A percentile compares a stretch with the other conserved stretches of the same genome.
Conservation (phyloP, 2,797 vertebrate species). For the Mormyrus proboscirostris region DNA sequence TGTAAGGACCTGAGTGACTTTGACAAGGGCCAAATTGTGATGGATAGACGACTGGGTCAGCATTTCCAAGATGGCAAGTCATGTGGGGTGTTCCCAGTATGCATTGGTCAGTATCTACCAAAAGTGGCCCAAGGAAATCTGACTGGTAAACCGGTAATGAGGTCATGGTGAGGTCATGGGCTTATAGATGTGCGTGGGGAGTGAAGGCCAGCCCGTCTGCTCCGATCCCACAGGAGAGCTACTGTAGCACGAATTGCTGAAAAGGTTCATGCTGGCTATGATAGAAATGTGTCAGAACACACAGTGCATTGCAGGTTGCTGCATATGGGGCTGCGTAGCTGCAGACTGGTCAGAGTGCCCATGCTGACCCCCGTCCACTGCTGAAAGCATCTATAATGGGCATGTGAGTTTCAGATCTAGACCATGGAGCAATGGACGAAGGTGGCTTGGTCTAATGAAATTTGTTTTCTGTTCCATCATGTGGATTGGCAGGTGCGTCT, state of each 20-base stretch:
- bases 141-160: background rate
- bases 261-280: background rate
- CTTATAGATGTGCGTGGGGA: background rate
- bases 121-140: background rate
- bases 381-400: background rate
- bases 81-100: background rate
- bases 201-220: background rate
- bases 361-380: background rate
- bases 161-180: background rate
- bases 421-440: background rate
- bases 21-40: background rate
- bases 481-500: background rate
- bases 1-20: background rate
- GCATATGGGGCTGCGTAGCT: background rate
- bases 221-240: background rate
- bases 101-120: background rate
- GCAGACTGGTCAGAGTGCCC: background rate
- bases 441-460: background rate
- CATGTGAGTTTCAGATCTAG: background rate
- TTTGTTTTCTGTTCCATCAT: background rate
- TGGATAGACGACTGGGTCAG: background rate
- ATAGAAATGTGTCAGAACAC: background rate
- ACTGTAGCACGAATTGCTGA: background rate
- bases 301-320: background rate
- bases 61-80: background rate